phyloP scores from a whole-genome alignment of 1,140 invertebrate species.

The Neodiprion virginianus region DNA sequence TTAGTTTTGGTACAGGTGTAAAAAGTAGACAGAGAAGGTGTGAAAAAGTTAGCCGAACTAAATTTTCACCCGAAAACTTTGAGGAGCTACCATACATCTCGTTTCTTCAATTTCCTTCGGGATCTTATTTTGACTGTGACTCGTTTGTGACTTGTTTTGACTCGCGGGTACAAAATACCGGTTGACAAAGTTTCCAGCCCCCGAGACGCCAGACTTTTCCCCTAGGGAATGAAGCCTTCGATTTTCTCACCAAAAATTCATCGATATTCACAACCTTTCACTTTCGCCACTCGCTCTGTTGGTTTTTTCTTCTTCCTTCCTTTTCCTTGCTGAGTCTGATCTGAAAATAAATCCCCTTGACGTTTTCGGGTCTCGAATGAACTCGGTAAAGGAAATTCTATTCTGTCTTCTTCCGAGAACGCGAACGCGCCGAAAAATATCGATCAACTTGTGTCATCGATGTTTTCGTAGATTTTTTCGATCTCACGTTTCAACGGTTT shows the following conservation, averaged over 20 bases:
- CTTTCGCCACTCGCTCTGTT: neutral
- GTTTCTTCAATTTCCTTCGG: neutral
- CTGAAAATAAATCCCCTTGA: too few relatives aligned
- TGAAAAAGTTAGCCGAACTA: neutral
- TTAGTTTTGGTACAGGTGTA: neutral
- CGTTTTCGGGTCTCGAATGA: too few relatives aligned
- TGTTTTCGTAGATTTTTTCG: too few relatives aligned
- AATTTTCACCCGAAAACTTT: neutral
- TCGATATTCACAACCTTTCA: neutral
- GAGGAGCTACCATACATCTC: neutral
- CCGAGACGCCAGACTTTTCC: slow-evolving; percentile 1
- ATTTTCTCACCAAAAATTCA: neutral
- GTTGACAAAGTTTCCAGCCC: neutral
- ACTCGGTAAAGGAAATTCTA: too few relatives aligned
- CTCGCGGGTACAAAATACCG: neutral
- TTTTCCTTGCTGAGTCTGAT: neutral
- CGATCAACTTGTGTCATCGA: too few relatives aligned
- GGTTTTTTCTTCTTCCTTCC: neutral
- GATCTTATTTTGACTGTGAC: neutral
- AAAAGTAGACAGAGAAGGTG: neutral
- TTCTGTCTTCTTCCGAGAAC: too few relatives aligned
- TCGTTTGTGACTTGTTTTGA: neutral
- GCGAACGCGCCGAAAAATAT: too few relatives aligned
- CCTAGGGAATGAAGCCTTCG: neutral
- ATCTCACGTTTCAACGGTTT: too few relatives aligned